Base-by-base conservation (phyloP, 2,797 vertebrate species). In the Todus mexicanus region DNA sequence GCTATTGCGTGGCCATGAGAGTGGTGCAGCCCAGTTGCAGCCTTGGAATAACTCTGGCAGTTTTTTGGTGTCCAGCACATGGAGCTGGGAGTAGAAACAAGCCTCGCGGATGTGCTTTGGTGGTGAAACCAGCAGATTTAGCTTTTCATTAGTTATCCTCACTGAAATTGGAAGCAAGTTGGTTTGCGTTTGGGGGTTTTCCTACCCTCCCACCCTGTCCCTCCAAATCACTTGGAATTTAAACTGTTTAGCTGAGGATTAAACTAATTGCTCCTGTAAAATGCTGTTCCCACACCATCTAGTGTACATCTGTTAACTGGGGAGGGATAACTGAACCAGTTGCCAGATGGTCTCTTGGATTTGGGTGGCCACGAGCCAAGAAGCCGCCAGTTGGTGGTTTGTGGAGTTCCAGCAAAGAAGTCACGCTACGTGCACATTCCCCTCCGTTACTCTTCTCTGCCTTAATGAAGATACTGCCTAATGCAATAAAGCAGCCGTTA, bases 261-360 rank as follows among this genome's bases (percentile, higher is more conserved):
- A 93, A 97, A 83, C 94, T 97, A 97, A 96, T 96, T 97, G 93
- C 92, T 86, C 79, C 93, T 95, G 92, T 87, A 95, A 81, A 96
- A 95, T 53, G 80, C 92, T 35, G 16, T 88, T 96, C 89, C 94
- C 84, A 88, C 84, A 96, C 80, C 89, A 85, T 84, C 81, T 74
- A 77, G 90, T 50, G 89, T 88, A 89, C 93, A 96, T 97, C 94
- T 97, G 94, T 91, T 95, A 95, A 79, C 70, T 74, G 64, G 43
- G 72, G 90, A 94, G 72, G 87, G 72, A 84, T 94, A 87, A 96
- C 78, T 38, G 72, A 94, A 94, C 85, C 84, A 78, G 40, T 91
- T 94, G 91, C 93, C 97, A 97, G 95, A 97, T 97, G 96, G 96
- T 85, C 85, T 90, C 83, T 92, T 95, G 94, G 94, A 96, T 97